A percentile compares a stretch with the other conserved stretches of the same genome.
phyloP scores from a whole-genome alignment of 1,140 invertebrate species.

The Acyrthosiphon pisum region DNA sequence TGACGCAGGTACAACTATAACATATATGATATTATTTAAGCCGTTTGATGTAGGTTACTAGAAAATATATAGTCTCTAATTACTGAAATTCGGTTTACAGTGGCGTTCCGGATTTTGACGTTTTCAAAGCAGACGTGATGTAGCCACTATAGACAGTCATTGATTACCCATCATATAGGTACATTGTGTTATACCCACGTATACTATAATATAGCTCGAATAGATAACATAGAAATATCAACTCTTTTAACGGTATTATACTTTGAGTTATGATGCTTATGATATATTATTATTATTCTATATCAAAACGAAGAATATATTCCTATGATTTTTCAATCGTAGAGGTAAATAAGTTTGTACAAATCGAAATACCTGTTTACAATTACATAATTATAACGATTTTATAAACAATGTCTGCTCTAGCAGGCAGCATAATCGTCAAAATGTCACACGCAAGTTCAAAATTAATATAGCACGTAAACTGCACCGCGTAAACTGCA shows the following conservation, averaged over 20 bases:
- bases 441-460: not conserved
- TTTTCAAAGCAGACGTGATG: not conserved
- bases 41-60: not conserved
- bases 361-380: not conserved
- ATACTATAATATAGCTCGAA: not conserved
- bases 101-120: not conserved
- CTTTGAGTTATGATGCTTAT: no score
- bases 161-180: not conserved
- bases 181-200: not conserved
- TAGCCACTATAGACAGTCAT: not conserved
- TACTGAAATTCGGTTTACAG: not conserved
- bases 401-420: not conserved
- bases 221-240: not conserved
- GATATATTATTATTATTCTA: not conserved
- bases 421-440: no score
- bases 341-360: not conserved
- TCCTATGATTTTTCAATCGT: not conserved
- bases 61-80: not conserved
- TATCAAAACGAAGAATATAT: not conserved
- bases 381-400: not conserved
- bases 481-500: no score
- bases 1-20: not conserved
- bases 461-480: no score
- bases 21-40: not conserved
- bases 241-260: no score